Percentiles rank a stretch among this genome's conserved stretches.
These are phyloP conservation scores for Plectropomus leopardus DNA, from an alignment of 2,113 vertebrate species.

Conservation along the genomic window DNA sequence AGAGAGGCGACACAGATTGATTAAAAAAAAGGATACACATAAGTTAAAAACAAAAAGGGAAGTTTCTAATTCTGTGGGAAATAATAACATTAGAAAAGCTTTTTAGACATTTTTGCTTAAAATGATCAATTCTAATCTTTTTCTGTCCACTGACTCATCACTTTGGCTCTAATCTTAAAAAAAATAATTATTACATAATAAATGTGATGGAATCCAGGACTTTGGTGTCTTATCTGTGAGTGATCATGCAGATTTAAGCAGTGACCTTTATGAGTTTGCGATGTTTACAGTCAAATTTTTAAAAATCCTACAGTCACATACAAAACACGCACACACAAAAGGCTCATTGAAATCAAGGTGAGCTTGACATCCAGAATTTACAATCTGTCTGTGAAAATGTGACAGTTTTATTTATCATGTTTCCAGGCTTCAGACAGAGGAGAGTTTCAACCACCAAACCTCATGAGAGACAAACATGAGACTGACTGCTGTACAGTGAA, in stretches of 20 bases:
- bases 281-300: neutral
- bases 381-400: conserved; percentile 5
- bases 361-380: conserved; percentile 2
- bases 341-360: conserved; percentile 1
- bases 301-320: too few relatives aligned
- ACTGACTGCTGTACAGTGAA: neutral
- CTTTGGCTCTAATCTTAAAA: neutral
- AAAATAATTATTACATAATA: too few relatives aligned
- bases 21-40: too few relatives aligned
- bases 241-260: neutral
- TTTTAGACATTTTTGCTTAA: neutral
- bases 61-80: too few relatives aligned
- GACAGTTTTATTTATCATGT: conserved; percentile 13
- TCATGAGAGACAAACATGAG: neutral
- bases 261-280: neutral
- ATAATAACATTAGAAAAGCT: neutral
- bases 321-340: neutral
- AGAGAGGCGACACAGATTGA: too few relatives aligned
- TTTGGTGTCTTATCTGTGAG: neutral
- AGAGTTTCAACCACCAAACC: neutral
- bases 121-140: neutral
- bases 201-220: too few relatives aligned
- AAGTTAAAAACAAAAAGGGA: too few relatives aligned
- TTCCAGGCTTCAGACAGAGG: conserved; percentile 14
- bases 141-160: neutral